Percentiles rank a stretch among this genome's conserved stretches.
Evolutionary conservation across 1,140 invertebrate genomes (phyloP).

Genomic region (Caenorhabditis brenneri): DNA sequence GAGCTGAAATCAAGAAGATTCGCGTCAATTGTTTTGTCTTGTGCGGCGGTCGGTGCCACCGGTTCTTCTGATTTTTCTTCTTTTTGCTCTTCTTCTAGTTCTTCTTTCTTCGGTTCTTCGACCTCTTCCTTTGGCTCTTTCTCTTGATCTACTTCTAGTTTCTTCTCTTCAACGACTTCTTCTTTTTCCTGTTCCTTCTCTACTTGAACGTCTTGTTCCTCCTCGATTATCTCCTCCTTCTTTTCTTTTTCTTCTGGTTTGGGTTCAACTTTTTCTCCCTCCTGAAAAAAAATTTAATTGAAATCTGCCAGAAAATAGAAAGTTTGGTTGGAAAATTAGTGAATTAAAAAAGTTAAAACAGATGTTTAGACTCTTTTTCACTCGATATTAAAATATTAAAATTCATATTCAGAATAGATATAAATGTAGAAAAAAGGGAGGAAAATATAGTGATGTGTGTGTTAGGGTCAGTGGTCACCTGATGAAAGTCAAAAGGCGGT

Average conservation of each 20-base stretch:
- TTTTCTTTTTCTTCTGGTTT: too few relatives aligned
- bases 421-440: neutral
- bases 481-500: neutral
- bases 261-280: too few relatives aligned
- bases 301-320: neutral
- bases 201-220: too few relatives aligned
- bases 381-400: neutral
- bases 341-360: too few relatives aligned
- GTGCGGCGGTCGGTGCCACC: conserved; percentile 9
- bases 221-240: too few relatives aligned
- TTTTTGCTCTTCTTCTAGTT: neutral
- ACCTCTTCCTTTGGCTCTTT: neutral
- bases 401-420: too few relatives aligned
- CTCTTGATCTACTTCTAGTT: neutral
- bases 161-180: too few relatives aligned
- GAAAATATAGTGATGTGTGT: neutral
- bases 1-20: conserved; percentile 28
- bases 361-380: too few relatives aligned
- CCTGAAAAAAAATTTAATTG: too few relatives aligned
- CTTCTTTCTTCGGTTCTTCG: neutral
- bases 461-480: neutral
- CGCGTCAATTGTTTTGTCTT: neutral
- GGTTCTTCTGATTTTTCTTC: neutral
- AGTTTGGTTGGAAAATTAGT: neutral
- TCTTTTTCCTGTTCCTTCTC: too few relatives aligned